Evolutionary conservation across 2,888 invertebrate species (phyloP).

Genomic region (Caenorhabditis zanzibari): DNA sequence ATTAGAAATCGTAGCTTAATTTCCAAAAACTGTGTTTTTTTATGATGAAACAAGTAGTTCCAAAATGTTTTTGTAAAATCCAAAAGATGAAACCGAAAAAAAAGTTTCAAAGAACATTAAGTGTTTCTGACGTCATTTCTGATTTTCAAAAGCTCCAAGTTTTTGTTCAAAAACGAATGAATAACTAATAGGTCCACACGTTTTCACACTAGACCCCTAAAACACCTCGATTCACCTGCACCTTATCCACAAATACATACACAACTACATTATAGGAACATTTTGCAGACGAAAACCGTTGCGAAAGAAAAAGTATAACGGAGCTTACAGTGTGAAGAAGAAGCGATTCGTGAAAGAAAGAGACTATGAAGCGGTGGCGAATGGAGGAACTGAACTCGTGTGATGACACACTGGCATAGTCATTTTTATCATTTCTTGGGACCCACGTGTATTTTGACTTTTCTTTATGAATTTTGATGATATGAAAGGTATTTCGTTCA

Average conservation of each 20-base stretch:
- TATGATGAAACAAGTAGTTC: too few relatives aligned
- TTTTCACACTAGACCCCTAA: background rate
- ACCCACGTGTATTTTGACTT: conserved; percentile 29
- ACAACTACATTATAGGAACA: background rate
- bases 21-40: too few relatives aligned
- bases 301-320: conserved; percentile 38
- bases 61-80: too few relatives aligned
- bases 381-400: conserved; percentile 53
- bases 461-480: background rate
- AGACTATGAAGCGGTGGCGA: conserved; percentile 51
- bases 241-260: background rate
- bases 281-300: conserved; percentile 56
- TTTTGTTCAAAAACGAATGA: conserved; percentile 34
- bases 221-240: conserved; percentile 9
- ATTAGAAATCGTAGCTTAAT: too few relatives aligned
- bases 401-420: background rate
- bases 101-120: background rate
- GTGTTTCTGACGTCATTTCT: background rate
- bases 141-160: background rate
- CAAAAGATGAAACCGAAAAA: too few relatives aligned
- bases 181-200: conserved; percentile 32
- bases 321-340: conserved; percentile 62
- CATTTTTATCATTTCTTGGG: conserved; percentile 31
- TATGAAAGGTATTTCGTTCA: background rate
- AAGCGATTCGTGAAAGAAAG: conserved; percentile 50